These are phyloP conservation scores for Chaetophractus vellerosus DNA, from an alignment of 2,797 vertebrate species.

Conservation along the genomic window DNA sequence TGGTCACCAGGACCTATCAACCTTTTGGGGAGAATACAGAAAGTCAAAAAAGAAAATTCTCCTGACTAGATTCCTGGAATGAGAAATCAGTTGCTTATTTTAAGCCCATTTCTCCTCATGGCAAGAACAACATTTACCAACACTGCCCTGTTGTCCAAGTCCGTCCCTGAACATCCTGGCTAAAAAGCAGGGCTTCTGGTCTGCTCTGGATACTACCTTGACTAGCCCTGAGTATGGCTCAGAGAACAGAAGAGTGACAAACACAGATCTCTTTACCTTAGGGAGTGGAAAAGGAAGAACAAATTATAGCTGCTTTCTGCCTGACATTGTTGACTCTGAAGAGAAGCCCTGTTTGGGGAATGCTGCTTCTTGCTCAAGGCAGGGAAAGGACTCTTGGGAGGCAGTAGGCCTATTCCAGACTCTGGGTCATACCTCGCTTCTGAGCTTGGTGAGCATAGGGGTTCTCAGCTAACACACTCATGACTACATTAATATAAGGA, in stretches of 20 bases:
- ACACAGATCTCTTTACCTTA: conserved; percentile 4
- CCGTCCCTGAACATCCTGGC: conserved; percentile 11
- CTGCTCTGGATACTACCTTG: background rate
- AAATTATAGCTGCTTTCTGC: background rate
- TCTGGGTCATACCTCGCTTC: conserved; percentile 43
- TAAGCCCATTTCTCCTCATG: background rate
- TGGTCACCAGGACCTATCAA: conserved; percentile 35
- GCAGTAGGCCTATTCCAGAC: conserved; percentile 32
- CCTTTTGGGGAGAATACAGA: background rate
- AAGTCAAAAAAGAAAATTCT: conserved; percentile 44
- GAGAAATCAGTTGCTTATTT: conserved; percentile 12
- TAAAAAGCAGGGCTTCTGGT: conserved; percentile 41
- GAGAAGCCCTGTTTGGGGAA: background rate
- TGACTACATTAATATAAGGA: conserved; percentile 78
- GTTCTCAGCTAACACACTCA: conserved; percentile 73
- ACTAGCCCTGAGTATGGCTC: conserved; percentile 60
- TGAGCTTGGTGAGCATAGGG: conserved; percentile 57
- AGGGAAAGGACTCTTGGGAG: conserved; percentile 24
- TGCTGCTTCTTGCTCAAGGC: background rate
- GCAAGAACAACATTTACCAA: conserved; percentile 2
- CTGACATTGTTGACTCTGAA: background rate
- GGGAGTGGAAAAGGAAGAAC: conserved; percentile 16
- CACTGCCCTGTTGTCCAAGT: background rate
- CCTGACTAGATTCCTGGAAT: background rate
- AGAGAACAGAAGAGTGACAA: conserved; percentile 34